Base-by-base conservation (phyloP, 2,113 vertebrate species). In the Onychostruthus taczanowskii region DNA sequence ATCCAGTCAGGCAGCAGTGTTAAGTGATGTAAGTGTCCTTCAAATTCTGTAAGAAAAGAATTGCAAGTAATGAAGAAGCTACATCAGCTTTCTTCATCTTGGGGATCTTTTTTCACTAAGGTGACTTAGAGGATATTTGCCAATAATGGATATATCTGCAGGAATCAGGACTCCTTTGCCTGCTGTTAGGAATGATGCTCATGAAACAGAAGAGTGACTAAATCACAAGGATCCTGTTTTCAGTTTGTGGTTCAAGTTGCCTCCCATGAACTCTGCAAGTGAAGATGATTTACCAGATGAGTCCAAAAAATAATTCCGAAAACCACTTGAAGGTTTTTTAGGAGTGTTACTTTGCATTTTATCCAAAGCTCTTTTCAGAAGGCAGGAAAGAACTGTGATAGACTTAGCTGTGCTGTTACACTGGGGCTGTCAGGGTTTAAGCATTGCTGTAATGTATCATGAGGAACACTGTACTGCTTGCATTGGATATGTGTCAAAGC, bases 401-500 rank as follows among this genome's bases (percentile, higher is more conserved):
- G 94, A 94, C 82, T 88, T 73, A 53, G 56, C 75, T 84, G 79
- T 75, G 79, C 85, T 88, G 39, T 56, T 92, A 75, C 64, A 49
- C 61, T 72, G 59, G 39, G 92, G 64, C 88, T 96, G 96, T 90
- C 88, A 90, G 88, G 44, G 52, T 93, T 96, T 96, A 72, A 88
- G 68, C 76, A 72, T 64, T 64, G 23, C 75, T 90, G 53, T 70
- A 96, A 96, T 81, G 88, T 81, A 86, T 84, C 85, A 56, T 61
- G 92, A 95, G 47, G 75, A 94, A 53, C 3, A 7, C 68, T 88
- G 67, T 86, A 74, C 68, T 50, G 41, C 88, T 95, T 93, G 79
- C 88, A 93, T 41, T 92, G 90, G 94, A 95, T 96, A 95, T 84
- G 61, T 94, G 93, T 96, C 93, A 96, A 85, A 90, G 82, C 88